These are phyloP conservation scores for Brachyhypopomus gauderio DNA, from an alignment of 2,113 vertebrate species.

Conservation along the genomic window DNA sequence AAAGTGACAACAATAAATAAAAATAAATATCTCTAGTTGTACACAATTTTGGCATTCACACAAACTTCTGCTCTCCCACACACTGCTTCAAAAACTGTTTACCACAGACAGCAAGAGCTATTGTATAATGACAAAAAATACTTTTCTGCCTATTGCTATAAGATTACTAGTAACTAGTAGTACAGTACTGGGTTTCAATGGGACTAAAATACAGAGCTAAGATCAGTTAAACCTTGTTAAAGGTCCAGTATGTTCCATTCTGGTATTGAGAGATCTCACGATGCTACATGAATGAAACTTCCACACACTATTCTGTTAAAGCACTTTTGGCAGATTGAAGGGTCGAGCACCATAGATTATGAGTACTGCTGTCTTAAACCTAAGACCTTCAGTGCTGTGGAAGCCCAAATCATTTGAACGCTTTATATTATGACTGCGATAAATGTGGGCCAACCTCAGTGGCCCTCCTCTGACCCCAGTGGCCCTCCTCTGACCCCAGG, in stretches of 20 bases:
- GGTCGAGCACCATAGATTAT: not conserved
- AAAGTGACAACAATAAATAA: constrained; percentile 14
- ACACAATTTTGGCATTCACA: not conserved
- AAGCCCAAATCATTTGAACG: constrained; percentile 5
- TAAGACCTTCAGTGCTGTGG: not conserved
- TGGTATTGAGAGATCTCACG: not conserved
- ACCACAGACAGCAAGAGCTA: not conserved
- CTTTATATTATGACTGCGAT: not conserved
- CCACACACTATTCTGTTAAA: not conserved
- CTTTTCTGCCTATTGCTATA: not conserved
- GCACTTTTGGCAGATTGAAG: constrained; percentile 8
- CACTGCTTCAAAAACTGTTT: not conserved
- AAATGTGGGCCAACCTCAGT: not conserved
- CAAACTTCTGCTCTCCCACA: not conserved
- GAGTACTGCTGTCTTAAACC: no score
- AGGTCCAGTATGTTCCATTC: not conserved
- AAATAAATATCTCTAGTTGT: constrained; percentile 15
- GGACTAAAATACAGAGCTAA: not conserved
- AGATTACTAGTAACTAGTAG: not conserved
- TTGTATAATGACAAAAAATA: not conserved
- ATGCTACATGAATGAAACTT: constrained; percentile 5
- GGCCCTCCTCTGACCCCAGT: not conserved
- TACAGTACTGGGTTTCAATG: not conserved
- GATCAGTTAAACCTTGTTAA: not conserved
- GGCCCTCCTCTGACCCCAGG: not conserved